Evolutionary conservation across 2,113 vertebrate genomes (phyloP), one percentile per base, ranked within the genome.

Genomic region (Colistium nudipinnis): DNA sequence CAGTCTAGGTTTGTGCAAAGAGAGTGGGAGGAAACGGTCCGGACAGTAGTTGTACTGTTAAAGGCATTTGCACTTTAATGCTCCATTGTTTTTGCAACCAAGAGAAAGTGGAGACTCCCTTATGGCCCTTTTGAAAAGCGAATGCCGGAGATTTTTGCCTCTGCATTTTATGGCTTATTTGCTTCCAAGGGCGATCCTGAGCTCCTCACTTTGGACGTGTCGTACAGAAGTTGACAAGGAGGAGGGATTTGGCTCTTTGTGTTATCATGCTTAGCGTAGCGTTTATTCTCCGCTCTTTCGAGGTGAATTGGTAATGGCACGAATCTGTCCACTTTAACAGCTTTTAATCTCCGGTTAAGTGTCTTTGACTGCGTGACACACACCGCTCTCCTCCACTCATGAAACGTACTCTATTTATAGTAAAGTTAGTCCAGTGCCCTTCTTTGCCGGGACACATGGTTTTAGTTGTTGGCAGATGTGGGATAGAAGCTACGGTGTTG

Each of bases 71-170:
- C 81, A 74, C 45, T 86, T 87, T 91, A 81, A 88, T 88, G 79
- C 84, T 62, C 77, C 56, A 74, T 87, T 92, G 89, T 92, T 93
- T 93, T 83, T 90, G 70, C 89, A 88, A 89, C 85, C 79, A 86
- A 71, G 74, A 74, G 87, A 91, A 92, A 89, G 78, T 68, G 16
- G 79, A 91, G 75, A 84, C 78, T 89, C 86, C 87, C 86, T 47
- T 39, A 85, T 74, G 78, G 69, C 78, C 74, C 67, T 71, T 90
- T 81, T 81, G 66, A 83, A 83, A 78, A 85, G 73, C 75, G 81
- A 78, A 91, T 89, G 81, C 89, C 72, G 6, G 69, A 83, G 69
- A 89, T 85, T 89, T 88, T 90, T 88, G 62, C 76, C 74, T 78
- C 53, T 51, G 59, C 65, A 70, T 83, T 84, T 88, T 83, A 86